Conservation (phyloP, 2,113 vertebrate genomes). For the Colaptes auratus region DNA sequence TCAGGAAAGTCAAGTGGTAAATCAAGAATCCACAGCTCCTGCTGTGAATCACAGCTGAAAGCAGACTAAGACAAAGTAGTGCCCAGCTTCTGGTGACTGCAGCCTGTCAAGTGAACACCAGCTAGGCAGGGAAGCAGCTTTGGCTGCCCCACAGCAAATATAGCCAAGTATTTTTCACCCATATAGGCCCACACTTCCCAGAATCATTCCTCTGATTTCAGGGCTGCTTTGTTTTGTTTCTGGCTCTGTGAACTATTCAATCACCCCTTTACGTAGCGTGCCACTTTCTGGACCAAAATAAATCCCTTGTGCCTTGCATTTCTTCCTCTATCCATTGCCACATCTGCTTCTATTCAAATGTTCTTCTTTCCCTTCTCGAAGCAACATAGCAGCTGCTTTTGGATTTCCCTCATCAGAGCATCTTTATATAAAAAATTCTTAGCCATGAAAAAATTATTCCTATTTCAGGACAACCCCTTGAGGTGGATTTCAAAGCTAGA, state of each 20-base stretch:
- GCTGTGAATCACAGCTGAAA: not conserved
- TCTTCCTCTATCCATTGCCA: not conserved
- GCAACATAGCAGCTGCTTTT: conserved; percentile 39
- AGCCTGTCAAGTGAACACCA: not conserved
- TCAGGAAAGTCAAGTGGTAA: not conserved
- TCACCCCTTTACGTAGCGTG: not conserved
- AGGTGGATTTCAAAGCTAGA: conserved; percentile 31
- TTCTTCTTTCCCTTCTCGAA: not conserved
- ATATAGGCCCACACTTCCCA: not conserved
- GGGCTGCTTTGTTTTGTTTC: conserved; percentile 10
- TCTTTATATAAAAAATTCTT: conserved; percentile 47
- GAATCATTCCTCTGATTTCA: not conserved
- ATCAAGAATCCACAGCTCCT: not conserved
- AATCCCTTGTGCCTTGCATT: conserved; percentile 43
- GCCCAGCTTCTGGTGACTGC: not conserved
- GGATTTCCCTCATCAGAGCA: conserved; percentile 62
- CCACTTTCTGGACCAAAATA: conserved; percentile 44
- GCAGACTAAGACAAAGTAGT: not conserved
- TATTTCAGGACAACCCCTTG: conserved; percentile 51
- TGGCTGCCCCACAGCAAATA: not conserved
- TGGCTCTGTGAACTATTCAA: conserved; percentile 3
- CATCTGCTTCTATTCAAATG: conserved; percentile 52
- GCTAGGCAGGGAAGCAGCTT: not conserved
- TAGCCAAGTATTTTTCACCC: not conserved
- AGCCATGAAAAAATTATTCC: conserved; percentile 48